phyloP scores from a whole-genome alignment of 1,140 invertebrate genomes.

The Agrilus planipennis region DNA sequence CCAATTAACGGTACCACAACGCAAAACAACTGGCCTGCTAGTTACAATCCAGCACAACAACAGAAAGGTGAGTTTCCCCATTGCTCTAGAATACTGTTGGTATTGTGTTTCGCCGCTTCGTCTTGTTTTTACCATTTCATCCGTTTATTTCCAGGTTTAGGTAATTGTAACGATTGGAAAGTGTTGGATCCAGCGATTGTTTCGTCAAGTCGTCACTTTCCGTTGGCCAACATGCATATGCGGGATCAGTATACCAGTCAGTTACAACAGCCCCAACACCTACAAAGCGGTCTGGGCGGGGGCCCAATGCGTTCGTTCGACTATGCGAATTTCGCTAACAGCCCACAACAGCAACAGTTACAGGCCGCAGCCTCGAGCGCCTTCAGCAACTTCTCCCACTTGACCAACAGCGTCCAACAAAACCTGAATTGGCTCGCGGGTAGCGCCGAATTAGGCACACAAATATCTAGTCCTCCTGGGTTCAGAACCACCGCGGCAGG shows the following conservation, averaged over 20 bases:
- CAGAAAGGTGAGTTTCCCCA: conserved; percentile 27
- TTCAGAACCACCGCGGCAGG: conserved; percentile 31
- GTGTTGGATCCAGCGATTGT: conserved; percentile 78
- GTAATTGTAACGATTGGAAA: conserved; percentile 63
- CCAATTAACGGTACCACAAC: conserved; percentile 22
- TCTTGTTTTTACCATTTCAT: conserved; percentile 1
- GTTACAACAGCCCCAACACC: conserved; percentile 12
- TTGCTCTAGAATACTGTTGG: background rate
- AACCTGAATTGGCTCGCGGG: conserved; percentile 25
- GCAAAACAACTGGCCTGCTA: conserved; percentile 30
- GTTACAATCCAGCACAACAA: conserved; percentile 25
- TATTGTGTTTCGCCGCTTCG: background rate
- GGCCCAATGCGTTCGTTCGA: conserved; percentile 24
- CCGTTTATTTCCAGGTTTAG: conserved; percentile 32
- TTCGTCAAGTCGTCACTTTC: conserved; percentile 43
- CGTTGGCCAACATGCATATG: conserved; percentile 29
- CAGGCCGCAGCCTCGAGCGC: no score
- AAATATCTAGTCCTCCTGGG: conserved; percentile 32
- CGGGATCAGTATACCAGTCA: conserved; percentile 12
- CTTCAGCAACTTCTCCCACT: conserved; percentile 19
- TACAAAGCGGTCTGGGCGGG: no score
- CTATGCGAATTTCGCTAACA: conserved; percentile 23
- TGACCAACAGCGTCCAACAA: conserved; percentile 14
- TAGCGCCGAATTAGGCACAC: conserved; percentile 25
- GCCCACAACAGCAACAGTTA: conserved; percentile 24